A percentile compares a stretch with the other conserved stretches of the same genome.
Conservation (phyloP, 2,113 vertebrate genomes). For the Coracopsis vasa region DNA sequence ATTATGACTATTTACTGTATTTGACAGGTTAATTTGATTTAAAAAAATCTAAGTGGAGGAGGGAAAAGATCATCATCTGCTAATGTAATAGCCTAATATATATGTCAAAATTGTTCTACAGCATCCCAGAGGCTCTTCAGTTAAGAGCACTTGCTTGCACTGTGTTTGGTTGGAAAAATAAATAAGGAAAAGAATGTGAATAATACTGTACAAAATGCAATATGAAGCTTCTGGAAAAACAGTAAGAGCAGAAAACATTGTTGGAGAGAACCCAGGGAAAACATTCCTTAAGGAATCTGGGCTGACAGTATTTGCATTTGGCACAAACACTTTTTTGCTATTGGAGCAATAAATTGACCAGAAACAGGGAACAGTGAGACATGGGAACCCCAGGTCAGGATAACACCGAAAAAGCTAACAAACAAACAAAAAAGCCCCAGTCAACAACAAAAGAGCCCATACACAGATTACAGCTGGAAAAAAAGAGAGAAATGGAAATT, state of each 20-base stretch:
- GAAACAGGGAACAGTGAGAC: background rate
- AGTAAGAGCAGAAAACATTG: background rate
- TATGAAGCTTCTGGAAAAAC: background rate
- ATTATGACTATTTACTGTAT: background rate
- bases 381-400: background rate
- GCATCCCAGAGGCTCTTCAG: background rate
- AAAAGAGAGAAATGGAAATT: background rate
- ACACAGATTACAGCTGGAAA: background rate
- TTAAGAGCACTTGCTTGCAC: background rate
- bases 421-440: background rate
- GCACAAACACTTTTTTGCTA: background rate
- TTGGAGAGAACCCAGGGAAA: background rate
- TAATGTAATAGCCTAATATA: background rate
- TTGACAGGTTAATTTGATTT: background rate
- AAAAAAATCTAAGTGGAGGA: background rate
- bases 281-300: background rate
- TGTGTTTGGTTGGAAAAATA: background rate
- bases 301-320: background rate
- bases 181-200: background rate
- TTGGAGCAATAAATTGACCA: background rate
- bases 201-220: background rate
- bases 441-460: background rate
- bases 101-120: background rate
- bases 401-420: background rate
- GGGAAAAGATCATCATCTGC: background rate